Conservation (phyloP, 1,140 invertebrate species). For the Protaetia brevitarsis region DNA sequence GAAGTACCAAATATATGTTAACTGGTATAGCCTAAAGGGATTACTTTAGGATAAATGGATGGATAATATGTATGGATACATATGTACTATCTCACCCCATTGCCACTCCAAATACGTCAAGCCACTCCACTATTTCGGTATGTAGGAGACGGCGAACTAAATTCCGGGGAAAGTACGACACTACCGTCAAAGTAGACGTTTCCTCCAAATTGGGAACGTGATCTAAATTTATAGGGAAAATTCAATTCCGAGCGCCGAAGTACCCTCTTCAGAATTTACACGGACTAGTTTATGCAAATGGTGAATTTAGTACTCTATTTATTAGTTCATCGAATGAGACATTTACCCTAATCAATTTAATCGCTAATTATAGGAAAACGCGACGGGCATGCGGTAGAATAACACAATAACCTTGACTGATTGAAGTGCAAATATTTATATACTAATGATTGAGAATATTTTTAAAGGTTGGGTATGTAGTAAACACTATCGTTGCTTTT, state of each 20-base stretch:
- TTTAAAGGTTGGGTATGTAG: conserved; percentile 6
- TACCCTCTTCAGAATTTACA: not conserved
- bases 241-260: not conserved
- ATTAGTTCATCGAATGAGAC: not conserved
- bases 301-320: not conserved
- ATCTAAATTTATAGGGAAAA: conserved; percentile 1
- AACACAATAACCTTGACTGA: conserved; percentile 19
- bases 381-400: not conserved
- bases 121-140: no score
- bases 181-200: not conserved
- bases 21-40: no score
- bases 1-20: no score
- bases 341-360: conserved; percentile 20
- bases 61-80: no score
- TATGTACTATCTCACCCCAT: no score
- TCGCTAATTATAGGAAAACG: conserved; percentile 21
- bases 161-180: not conserved
- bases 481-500: not conserved
- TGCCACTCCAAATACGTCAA: no score
- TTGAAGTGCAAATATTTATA: conserved; percentile 22
- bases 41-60: no score
- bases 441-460: conserved; percentile 18
- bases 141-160: no score
- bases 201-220: not conserved
- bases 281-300: not conserved